Percentiles rank a stretch among this genome's conserved stretches.
phyloP scores from a whole-genome alignment of 2,797 vertebrate species.

The Myotis planiceps region DNA sequence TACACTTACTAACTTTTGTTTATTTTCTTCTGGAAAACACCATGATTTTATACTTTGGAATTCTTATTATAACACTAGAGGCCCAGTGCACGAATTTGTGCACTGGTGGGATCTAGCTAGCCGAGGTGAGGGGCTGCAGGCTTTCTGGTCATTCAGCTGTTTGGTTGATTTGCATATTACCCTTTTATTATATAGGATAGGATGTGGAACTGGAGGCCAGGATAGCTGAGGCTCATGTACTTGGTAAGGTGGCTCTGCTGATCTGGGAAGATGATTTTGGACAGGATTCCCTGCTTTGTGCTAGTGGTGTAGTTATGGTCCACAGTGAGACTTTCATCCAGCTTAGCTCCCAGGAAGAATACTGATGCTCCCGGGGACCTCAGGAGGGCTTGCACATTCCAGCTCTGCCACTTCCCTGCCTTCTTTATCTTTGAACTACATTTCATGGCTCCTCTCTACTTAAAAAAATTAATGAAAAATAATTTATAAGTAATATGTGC shows the following conservation, averaged over 20 bases:
- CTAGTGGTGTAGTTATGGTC: background rate
- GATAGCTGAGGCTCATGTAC: background rate
- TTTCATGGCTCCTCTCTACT: background rate
- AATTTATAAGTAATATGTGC: background rate
- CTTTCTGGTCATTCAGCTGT: too few species aligned
- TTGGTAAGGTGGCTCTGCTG: background rate
- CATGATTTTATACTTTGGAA: background rate
- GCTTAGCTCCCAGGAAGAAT: background rate
- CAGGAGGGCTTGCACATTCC: background rate
- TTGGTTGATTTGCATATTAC: too few species aligned
- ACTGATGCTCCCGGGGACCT: background rate
- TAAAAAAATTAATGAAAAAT: background rate
- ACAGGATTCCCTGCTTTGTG: background rate
- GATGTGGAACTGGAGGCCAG: background rate
- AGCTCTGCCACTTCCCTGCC: background rate
- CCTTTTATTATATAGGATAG: too few species aligned
- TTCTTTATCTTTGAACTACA: background rate
- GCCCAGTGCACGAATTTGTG: too few species aligned
- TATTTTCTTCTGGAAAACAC: background rate
- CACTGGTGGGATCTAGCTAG: too few species aligned
- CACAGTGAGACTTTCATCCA: background rate
- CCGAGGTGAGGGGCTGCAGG: too few species aligned
- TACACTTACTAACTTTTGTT: background rate
- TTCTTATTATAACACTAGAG: background rate
- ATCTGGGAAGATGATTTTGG: background rate